Conservation (phyloP, 37 sponge, comb jelly and placozoan species). For the Halichondria panicea region DNA sequence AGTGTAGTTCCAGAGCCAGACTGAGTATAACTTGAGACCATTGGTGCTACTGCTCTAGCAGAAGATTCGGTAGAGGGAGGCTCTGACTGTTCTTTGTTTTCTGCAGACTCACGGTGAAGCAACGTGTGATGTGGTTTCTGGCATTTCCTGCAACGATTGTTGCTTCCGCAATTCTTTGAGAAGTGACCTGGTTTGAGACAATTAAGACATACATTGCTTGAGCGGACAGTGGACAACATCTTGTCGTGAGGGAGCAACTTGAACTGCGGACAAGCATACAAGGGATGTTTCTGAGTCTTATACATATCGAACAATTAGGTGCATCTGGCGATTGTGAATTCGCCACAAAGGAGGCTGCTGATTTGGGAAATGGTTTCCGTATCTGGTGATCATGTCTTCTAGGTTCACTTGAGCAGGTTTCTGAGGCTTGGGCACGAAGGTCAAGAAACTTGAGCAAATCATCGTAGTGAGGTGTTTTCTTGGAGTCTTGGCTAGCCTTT, state of each 20-base stretch:
- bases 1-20: not conserved
- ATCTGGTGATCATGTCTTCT: too few relatives aligned
- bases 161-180: slow-evolving; percentile 9
- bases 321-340: too few relatives aligned
- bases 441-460: slow-evolving; percentile 14
- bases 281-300: slow-evolving; percentile 24
- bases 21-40: not conserved
- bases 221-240: slow-evolving; percentile 20
- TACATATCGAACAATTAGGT: too few relatives aligned
- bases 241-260: slow-evolving; percentile 29
- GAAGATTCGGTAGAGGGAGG: not conserved
- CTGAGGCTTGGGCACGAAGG: slow-evolving; percentile 24
- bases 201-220: slow-evolving; percentile 27
- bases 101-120: slow-evolving; percentile 10
- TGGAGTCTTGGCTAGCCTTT: slow-evolving; percentile 1
- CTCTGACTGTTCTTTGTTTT: not conserved
- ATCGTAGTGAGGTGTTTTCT: slow-evolving; percentile 11
- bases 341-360: too few relatives aligned
- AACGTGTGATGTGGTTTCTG: slow-evolving; percentile 38
- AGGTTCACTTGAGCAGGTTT: too few relatives aligned
- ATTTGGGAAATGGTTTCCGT: too few relatives aligned
- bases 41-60: slow-evolving; percentile 3
- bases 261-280: slow-evolving; percentile 29
- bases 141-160: slow-evolving; percentile 17
- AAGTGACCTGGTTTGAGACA: slow-evolving; percentile 34